phyloP scores from a whole-genome alignment of 2,888 invertebrate genomes.

The Athalia cordata region DNA sequence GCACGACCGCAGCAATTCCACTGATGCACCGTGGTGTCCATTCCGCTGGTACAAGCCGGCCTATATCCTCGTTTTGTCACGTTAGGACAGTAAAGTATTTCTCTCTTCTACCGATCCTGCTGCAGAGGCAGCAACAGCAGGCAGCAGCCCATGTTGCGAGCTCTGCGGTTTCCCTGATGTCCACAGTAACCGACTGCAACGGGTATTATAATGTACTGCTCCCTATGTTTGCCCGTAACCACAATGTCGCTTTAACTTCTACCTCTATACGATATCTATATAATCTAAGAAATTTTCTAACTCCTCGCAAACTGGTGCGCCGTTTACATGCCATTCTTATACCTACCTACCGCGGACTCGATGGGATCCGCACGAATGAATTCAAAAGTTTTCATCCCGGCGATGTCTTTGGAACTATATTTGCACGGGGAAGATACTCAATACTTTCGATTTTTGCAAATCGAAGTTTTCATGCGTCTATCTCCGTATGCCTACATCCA shows the following conservation, averaged over 20 bases:
- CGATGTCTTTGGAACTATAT: constrained; percentile 7
- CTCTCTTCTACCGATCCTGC: constrained; percentile 29
- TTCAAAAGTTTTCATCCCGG: constrained; percentile 6
- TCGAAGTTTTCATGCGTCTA: constrained; percentile 2
- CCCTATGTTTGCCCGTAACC: constrained; percentile 14
- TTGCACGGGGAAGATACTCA: background rate
- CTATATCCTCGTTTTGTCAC: constrained; percentile 35
- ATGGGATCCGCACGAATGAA: constrained; percentile 26
- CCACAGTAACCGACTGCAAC: constrained; percentile 25
- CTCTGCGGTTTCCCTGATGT: constrained; percentile 8
- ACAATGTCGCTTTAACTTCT: constrained; percentile 7
- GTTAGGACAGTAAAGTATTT: constrained; percentile 40
- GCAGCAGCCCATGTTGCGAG: background rate
- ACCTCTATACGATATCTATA: constrained; percentile 18
- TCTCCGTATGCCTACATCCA: too few relatives aligned
- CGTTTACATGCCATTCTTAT: background rate
- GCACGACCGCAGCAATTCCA: constrained; percentile 31
- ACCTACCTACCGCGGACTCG: background rate
- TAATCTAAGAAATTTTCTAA: constrained; percentile 22
- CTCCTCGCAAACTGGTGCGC: constrained; percentile 18
- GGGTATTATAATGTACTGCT: constrained; percentile 31
- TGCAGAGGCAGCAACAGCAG: background rate
- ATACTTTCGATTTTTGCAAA: background rate
- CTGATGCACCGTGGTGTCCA: constrained; percentile 37
- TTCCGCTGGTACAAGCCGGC: constrained; percentile 21